Percentiles rank a stretch among this genome's conserved stretches.
These are phyloP conservation scores for Perca schrenkii DNA, from an alignment of 2,113 vertebrate genomes.

Conservation along the genomic window DNA sequence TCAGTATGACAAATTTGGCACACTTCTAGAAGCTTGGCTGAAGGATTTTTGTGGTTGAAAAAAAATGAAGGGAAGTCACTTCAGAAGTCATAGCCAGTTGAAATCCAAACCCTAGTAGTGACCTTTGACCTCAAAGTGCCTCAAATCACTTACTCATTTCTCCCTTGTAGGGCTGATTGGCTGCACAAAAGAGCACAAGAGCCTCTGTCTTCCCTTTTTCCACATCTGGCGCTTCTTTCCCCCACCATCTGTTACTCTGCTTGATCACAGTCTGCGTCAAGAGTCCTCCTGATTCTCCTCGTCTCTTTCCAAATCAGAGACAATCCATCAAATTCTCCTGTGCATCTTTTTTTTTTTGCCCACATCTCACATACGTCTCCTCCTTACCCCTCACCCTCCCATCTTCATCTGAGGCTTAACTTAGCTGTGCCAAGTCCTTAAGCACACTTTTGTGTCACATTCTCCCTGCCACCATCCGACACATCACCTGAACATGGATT, in stretches of 20 bases:
- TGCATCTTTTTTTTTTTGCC: conserved; percentile 33
- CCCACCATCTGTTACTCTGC: conserved; percentile 49
- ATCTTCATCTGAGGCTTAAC: conserved; percentile 21
- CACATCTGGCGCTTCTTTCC: conserved; percentile 49
- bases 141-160: background rate
- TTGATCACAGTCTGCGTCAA: conserved; percentile 43
- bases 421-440: conserved; percentile 11
- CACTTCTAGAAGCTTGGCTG: background rate
- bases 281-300: conserved; percentile 39
- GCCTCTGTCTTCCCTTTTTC: conserved; percentile 11
- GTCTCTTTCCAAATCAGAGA: conserved; percentile 45
- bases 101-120: background rate
- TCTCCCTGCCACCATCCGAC: background rate
- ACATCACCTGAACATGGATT: conserved; percentile 3
- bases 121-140: conserved; percentile 8
- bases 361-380: conserved; percentile 37
- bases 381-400: background rate
- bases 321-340: conserved; percentile 46
- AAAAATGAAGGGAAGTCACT: background rate
- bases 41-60: background rate
- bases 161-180: background rate
- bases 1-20: background rate
- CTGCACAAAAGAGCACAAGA: background rate
- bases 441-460: conserved; percentile 12
- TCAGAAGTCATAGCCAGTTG: background rate